Base-by-base conservation (phyloP, 2,888 invertebrate genomes). In the Platypus cylindrus region DNA sequence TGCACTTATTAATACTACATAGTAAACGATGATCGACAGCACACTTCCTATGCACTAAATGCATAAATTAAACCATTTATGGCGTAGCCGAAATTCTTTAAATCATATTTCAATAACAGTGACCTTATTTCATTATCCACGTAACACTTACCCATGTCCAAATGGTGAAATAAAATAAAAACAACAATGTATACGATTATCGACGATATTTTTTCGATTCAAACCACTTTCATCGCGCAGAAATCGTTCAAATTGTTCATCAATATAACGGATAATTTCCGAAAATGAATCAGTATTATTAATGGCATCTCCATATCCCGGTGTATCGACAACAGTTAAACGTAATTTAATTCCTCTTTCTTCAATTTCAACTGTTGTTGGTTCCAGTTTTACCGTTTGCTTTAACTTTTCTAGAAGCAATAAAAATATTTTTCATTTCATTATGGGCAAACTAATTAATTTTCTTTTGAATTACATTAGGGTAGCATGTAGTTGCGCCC, bases 131-230 rank as follows among this genome's bases (percentile, higher is more conserved):
- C n/a, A n/a, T 25, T 25, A 25, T n/a, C 8, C 27, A 27, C 3
- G 9, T 27, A 7, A 14, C 16, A 41, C 66, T 61, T 70, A 90
- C 85, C 93, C 93, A 66, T 94, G 93, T 29, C 94, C 94, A 63
- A 89, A 90, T 1, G 94, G 94, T 36, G 93, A 93, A 58, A 95
- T 89, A 62, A 94, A 95, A 63, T 94, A 95, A 60, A 95, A 90
- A 65, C 86, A 95, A 65, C 95, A 95, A 59, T 97, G 95, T 49
- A 97, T 90, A 55, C 95, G 75, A 64, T 93, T 94, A 63, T 97
- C 95, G 37, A 93, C 81, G 50, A 97, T 95, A 60, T 95, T 93
- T 45, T 93, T 78, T 29, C 95, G 75, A 64, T 97, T 95, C 27
- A 95, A 70, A 2, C 95, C 95, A 55, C 91, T 91, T 65, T 95